A percentile compares a stretch with the other conserved stretches of the same genome.
These are phyloP conservation scores for Campoplex capitator DNA, from an alignment of 2,888 invertebrate genomes.

Conservation along the genomic window DNA sequence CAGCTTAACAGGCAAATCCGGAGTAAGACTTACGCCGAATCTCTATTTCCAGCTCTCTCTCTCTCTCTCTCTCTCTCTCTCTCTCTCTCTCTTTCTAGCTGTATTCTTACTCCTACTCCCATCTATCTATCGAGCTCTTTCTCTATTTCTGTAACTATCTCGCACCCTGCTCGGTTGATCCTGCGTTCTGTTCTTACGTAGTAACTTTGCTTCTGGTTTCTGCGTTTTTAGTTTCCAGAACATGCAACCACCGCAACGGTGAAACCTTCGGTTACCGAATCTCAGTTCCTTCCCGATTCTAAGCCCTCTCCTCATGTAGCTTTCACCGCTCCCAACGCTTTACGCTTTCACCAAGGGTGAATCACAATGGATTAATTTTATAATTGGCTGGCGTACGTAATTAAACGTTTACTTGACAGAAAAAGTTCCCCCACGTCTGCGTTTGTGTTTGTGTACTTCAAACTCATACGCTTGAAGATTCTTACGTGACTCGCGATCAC, in stretches of 20 bases:
- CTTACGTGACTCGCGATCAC: background rate
- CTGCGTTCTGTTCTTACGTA: slow-evolving; percentile 40
- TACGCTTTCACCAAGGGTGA: slow-evolving; percentile 63
- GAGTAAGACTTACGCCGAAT: slow-evolving; percentile 79
- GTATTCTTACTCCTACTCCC: slow-evolving; percentile 23
- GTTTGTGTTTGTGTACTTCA: background rate
- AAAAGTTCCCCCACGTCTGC: background rate
- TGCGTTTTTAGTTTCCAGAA: slow-evolving; percentile 48
- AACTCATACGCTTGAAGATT: background rate
- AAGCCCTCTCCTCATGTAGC: slow-evolving; percentile 41
- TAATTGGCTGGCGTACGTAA: slow-evolving; percentile 80
- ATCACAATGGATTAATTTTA: slow-evolving; percentile 82
- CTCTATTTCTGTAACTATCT: slow-evolving; percentile 5
- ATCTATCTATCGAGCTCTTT: slow-evolving; percentile 23
- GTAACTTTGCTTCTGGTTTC: slow-evolving; percentile 48
- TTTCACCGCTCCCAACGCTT: slow-evolving; percentile 45
- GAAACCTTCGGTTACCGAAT: slow-evolving; percentile 56
- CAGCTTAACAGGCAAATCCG: slow-evolving; percentile 81
- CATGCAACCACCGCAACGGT: slow-evolving; percentile 29
- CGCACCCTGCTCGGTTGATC: slow-evolving; percentile 44
- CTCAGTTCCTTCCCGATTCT: background rate
- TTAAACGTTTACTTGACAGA: slow-evolving; percentile 68
- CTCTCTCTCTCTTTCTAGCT: slow-evolving; percentile 67
- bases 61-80: slow-evolving; percentile 71
- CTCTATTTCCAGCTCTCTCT: slow-evolving; percentile 76